phyloP scores from a whole-genome alignment of 2,113 vertebrate species.

The Etheostoma cragini region DNA sequence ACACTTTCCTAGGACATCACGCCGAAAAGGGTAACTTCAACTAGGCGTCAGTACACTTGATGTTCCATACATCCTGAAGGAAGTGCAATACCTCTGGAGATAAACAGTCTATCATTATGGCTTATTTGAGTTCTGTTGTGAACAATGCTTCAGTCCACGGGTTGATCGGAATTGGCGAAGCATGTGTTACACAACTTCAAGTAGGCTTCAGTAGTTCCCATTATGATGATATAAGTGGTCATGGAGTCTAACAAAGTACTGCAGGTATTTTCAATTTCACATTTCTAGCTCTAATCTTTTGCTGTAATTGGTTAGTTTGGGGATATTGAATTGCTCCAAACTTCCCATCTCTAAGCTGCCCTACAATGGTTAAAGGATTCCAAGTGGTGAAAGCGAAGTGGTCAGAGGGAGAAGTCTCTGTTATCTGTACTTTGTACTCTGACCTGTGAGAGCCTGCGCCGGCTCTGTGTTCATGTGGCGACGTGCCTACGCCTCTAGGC shows the following conservation, averaged over 20 bases:
- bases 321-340: neutral
- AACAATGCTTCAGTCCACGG: too few relatives aligned
- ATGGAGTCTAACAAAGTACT: neutral
- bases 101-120: too few relatives aligned
- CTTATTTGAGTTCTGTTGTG: too few relatives aligned
- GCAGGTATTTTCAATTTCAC: neutral
- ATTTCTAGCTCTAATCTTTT: neutral
- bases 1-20: neutral
- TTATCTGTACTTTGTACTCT: slow-evolving; percentile 69
- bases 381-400: slow-evolving; percentile 39
- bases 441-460: slow-evolving; percentile 68
- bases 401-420: slow-evolving; percentile 40
- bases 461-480: slow-evolving; percentile 66
- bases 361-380: slow-evolving; percentile 15
- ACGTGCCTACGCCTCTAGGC: slow-evolving; percentile 68
- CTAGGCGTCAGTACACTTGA: slow-evolving; percentile 1
- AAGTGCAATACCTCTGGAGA: too few relatives aligned
- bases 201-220: neutral
- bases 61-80: neutral
- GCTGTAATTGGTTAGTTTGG: neutral
- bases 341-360: slow-evolving; percentile 1
- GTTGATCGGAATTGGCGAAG: too few relatives aligned
- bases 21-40: neutral
- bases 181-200: neutral
- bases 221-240: neutral